phyloP scores from a whole-genome alignment of 2,888 invertebrate genomes.

The Heliconius aoede region DNA sequence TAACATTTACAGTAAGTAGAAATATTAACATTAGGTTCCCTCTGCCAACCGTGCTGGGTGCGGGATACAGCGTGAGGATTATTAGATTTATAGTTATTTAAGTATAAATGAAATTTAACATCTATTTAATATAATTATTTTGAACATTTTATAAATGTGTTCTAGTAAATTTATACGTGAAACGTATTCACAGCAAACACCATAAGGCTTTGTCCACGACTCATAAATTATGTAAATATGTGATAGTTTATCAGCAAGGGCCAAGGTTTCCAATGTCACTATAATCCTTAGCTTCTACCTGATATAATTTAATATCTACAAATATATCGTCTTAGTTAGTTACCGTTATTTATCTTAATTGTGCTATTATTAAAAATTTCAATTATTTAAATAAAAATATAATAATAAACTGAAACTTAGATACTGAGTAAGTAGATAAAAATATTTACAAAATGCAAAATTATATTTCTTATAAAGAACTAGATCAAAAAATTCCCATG shows the following conservation, averaged over 20 bases:
- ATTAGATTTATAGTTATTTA: too few species aligned
- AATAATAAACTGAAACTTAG: too few species aligned
- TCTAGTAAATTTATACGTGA: not conserved
- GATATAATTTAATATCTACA: not conserved
- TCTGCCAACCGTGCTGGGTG: too few species aligned
- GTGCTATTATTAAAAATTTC: not conserved
- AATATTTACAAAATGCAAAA: too few species aligned
- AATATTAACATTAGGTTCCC: too few species aligned
- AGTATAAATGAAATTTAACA: not conserved
- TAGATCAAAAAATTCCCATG: too few species aligned
- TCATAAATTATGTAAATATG: constrained; percentile 10
- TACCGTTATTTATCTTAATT: not conserved
- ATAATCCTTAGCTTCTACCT: constrained; percentile 3
- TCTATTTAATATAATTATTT: not conserved
- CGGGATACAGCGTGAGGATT: too few species aligned
- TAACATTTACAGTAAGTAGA: too few species aligned
- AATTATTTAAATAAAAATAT: too few species aligned
- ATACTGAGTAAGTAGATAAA: too few species aligned
- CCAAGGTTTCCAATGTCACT: constrained; percentile 15
- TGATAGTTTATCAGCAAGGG: constrained; percentile 20
- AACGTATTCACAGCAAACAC: not conserved
- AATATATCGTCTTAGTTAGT: not conserved
- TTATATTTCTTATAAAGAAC: too few species aligned
- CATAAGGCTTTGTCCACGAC: constrained; percentile 5
- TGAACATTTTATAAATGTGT: not conserved